These are phyloP conservation scores for Andrena haemorrhoa DNA, from an alignment of 2,888 invertebrate genomes.

Conservation along the genomic window DNA sequence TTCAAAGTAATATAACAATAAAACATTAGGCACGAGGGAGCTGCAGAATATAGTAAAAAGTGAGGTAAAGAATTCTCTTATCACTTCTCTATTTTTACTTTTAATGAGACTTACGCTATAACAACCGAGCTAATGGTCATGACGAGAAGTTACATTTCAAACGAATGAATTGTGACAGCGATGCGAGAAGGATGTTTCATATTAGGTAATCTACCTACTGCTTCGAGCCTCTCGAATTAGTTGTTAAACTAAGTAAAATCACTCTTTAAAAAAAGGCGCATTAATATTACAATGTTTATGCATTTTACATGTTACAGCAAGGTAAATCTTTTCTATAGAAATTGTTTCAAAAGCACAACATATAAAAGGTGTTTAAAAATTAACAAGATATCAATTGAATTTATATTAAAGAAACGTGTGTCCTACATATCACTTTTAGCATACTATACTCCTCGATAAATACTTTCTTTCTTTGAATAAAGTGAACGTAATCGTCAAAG, in stretches of 20 bases:
- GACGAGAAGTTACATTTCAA: conserved; percentile 6
- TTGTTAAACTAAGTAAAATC: not conserved
- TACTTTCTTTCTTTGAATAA: not conserved
- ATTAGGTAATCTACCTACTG: not conserved
- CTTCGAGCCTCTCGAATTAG: not conserved
- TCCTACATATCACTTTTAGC: conserved; percentile 15
- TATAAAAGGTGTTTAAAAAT: conserved; percentile 2
- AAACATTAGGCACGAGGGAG: conserved; percentile 57
- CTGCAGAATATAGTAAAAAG: conserved; percentile 37
- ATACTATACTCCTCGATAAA: not conserved
- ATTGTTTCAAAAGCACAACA: conserved; percentile 69
- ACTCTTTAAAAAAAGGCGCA: not conserved
- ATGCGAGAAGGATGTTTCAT: not conserved
- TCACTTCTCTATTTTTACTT: not conserved
- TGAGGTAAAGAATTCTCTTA: not conserved
- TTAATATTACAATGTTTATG: not conserved
- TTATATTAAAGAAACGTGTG: not conserved
- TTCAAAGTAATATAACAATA: conserved; percentile 21
- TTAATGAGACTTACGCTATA: not conserved
- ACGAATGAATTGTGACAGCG: conserved; percentile 23
- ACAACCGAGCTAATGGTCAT: conserved; percentile 18
- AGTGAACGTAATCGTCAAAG: conserved; percentile 13
- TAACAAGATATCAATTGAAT: conserved; percentile 9
- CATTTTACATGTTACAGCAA: not conserved
- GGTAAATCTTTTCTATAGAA: conserved; percentile 38